A percentile compares a stretch with the other conserved stretches of the same genome.
Evolutionary conservation across 2,113 vertebrate species (phyloP).

Genomic region (Maccullochella peelii): DNA sequence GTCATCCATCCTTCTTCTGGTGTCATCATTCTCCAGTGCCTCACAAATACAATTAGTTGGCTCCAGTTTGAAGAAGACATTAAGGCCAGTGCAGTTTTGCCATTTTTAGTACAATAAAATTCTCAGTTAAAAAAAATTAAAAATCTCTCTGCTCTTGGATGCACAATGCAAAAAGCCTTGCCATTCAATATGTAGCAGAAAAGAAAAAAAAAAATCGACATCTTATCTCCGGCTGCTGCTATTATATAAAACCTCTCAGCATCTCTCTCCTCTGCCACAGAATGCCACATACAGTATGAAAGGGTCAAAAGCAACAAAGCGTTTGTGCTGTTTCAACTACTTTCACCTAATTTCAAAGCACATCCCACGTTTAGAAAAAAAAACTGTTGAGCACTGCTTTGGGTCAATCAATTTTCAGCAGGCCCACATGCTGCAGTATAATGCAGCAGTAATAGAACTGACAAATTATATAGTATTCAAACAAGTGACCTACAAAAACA

Average conservation of each 20-base stretch:
- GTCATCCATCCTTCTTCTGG: conserved; percentile 22
- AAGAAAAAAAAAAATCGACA: background rate
- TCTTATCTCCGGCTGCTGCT: conserved; percentile 27
- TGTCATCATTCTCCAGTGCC: conserved; percentile 25
- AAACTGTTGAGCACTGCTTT: conserved; percentile 20
- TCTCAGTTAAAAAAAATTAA: background rate
- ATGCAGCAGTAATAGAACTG: background rate
- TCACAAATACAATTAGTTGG: conserved; percentile 13
- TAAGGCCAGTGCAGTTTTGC: background rate
- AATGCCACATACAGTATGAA: conserved; percentile 45
- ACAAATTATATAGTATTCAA: background rate
- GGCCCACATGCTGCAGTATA: conserved; percentile 24
- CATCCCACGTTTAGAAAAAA: conserved; percentile 32
- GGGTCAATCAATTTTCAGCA: conserved; percentile 59
- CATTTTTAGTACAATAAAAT: background rate
- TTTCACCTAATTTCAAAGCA: conserved; percentile 58
- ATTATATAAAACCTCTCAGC: conserved; percentile 55
- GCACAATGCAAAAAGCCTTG: background rate
- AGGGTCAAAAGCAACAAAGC: conserved; percentile 45
- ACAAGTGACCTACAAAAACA: conserved; percentile 19
- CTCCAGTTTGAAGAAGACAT: conserved; percentile 24
- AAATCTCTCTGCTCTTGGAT: background rate
- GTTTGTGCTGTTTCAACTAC: conserved; percentile 44
- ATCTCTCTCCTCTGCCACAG: conserved; percentile 28
- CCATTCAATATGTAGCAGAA: background rate